A percentile compares a stretch with the other conserved stretches of the same genome.
These are phyloP conservation scores for Magallana nippona DNA, from an alignment of 2,888 invertebrate genomes.

Conservation along the genomic window DNA sequence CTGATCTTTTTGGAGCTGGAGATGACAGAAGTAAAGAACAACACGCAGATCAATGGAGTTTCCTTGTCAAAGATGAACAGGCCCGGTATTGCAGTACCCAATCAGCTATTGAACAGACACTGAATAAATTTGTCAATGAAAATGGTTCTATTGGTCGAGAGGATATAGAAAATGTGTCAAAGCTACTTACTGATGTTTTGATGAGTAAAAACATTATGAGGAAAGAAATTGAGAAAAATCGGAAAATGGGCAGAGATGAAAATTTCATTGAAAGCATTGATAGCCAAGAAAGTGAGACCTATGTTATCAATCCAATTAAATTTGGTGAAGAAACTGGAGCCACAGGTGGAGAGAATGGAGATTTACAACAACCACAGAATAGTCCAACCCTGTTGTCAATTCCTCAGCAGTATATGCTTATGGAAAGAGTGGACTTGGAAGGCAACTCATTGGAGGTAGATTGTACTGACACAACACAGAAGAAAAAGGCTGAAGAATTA, in stretches of 20 bases:
- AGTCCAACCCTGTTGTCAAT: too few relatives aligned
- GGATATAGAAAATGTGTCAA: constrained; percentile 4
- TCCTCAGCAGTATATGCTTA: too few relatives aligned
- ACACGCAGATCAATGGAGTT: not conserved
- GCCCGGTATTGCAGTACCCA: not conserved
- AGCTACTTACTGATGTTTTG: not conserved
- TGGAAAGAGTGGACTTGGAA: too few relatives aligned
- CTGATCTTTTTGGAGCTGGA: not conserved
- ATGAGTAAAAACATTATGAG: not conserved
- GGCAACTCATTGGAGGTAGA: not conserved
- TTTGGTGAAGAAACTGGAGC: too few relatives aligned
- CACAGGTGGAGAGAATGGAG: too few relatives aligned
- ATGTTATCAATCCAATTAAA: not conserved
- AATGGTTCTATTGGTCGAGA: not conserved
- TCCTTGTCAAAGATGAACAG: not conserved
- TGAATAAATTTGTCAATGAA: not conserved
- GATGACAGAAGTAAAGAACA: not conserved
- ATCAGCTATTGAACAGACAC: not conserved
- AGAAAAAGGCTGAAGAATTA: not conserved
- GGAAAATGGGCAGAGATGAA: not conserved
- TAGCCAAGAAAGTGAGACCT: not conserved
- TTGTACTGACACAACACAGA: not conserved
- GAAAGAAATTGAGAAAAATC: not conserved
- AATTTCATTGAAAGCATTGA: not conserved
- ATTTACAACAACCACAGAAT: too few relatives aligned